A percentile compares a stretch with the other conserved stretches of the same genome.
These are phyloP conservation scores for Lophochroa leadbeateri DNA, from an alignment of 2,113 vertebrate genomes.

Conservation along the genomic window DNA sequence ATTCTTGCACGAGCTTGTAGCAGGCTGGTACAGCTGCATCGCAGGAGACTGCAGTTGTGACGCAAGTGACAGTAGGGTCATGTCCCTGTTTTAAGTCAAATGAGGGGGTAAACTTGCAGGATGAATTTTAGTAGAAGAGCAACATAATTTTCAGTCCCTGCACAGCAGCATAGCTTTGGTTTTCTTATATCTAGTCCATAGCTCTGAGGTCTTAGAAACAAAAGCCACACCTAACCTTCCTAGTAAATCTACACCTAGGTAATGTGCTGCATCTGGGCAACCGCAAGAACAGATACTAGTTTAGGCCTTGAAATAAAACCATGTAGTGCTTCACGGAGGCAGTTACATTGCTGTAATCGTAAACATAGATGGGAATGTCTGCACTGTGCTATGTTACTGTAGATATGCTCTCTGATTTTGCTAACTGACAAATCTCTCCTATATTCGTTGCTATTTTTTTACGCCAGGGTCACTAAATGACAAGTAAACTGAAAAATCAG, in stretches of 20 bases:
- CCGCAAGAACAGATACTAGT: not conserved
- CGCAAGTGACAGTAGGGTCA: not conserved
- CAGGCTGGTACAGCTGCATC: not conserved
- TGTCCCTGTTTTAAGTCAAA: not conserved
- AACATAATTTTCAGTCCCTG: not conserved
- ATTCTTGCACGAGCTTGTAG: not conserved
- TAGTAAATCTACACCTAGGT: not conserved
- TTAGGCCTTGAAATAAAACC: not conserved
- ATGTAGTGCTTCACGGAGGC: not conserved
- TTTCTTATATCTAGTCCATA: not conserved
- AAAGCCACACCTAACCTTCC: not conserved
- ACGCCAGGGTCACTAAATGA: not conserved
- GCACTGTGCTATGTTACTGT: fast-evolving
- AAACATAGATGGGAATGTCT: not conserved
- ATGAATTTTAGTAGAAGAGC: not conserved
- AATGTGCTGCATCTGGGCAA: not conserved
- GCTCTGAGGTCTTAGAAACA: not conserved
- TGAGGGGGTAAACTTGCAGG: not conserved
- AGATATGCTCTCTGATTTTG: not conserved
- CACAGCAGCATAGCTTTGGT: not conserved
- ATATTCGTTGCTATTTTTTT: not conserved
- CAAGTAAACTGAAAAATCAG: not conserved
- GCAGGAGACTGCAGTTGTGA: not conserved
- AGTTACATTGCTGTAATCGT: not conserved
- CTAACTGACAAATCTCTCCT: not conserved